Percentiles rank a stretch among this genome's conserved stretches.
Conservation (phyloP, 2,113 vertebrate genomes). For the Chionomys nivalis region DNA sequence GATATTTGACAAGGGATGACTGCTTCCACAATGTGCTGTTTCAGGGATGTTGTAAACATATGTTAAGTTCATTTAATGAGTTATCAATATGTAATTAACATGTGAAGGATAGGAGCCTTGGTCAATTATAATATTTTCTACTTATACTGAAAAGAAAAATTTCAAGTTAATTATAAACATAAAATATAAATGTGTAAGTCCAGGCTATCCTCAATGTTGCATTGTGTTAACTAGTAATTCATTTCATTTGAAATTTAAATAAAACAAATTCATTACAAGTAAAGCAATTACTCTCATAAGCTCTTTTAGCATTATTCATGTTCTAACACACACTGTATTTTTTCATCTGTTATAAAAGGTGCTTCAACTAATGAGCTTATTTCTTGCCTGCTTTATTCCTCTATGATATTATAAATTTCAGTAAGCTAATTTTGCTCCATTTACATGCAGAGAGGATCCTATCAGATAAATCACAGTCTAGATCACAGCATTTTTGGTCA, state of each 20-base stretch:
- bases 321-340: conserved; percentile 26
- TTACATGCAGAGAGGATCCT: background rate
- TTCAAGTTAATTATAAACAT: background rate
- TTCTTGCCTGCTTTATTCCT: conserved; percentile 17
- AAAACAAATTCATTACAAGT: conserved; percentile 45
- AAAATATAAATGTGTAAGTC: background rate
- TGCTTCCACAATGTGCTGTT: background rate
- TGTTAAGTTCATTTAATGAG: background rate
- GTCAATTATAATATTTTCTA: background rate
- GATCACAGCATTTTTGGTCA: background rate
- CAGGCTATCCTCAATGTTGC: background rate
- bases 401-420: background rate
- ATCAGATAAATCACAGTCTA: background rate
- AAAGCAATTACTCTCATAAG: conserved; percentile 35
- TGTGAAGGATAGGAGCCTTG: background rate
- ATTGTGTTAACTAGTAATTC: conserved; percentile 39
- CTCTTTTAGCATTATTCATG: conserved; percentile 27
- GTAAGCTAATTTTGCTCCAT: conserved; percentile 40
- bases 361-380: conserved; percentile 13
- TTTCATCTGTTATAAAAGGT: conserved; percentile 38
- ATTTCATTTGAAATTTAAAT: conserved; percentile 46
- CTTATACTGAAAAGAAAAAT: background rate
- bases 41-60: background rate
- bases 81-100: background rate
- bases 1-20: background rate